Conservation (phyloP, 2,888 invertebrate species). For the Tenthredo livida region DNA sequence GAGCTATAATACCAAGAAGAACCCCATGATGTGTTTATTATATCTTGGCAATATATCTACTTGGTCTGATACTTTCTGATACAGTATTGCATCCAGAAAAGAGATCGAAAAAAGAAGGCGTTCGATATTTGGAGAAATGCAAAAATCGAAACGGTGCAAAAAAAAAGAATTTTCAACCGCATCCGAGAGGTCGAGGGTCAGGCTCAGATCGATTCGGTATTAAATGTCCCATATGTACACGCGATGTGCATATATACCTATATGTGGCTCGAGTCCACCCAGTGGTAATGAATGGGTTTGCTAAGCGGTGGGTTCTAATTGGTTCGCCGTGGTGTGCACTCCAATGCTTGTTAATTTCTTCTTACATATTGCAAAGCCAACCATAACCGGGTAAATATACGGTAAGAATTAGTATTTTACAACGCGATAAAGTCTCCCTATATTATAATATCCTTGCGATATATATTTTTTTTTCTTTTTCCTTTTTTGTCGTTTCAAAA, state of each 20-base stretch:
- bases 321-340: conserved; percentile 26
- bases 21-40: conserved; percentile 30
- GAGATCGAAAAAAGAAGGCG: background rate
- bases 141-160: too few relatives aligned
- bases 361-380: background rate
- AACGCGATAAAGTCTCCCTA: background rate
- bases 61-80: background rate
- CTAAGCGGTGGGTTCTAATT: conserved; percentile 43
- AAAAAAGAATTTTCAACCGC: too few relatives aligned
- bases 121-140: background rate
- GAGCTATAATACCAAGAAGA: background rate
- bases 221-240: background rate
- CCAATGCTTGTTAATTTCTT: conserved; percentile 36
- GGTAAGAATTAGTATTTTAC: background rate
- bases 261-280: conserved; percentile 25
- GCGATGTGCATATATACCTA: background rate
- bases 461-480: background rate
- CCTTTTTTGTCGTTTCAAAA: background rate
- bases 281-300: conserved; percentile 43
- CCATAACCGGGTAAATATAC: conserved; percentile 16
- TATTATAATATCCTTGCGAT: background rate
- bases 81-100: too few relatives aligned
- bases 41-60: background rate
- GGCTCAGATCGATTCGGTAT: too few relatives aligned
- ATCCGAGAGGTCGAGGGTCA: too few relatives aligned